Conservation (phyloP, 2,888 invertebrate species). For the Lissocephala sabroskyi region DNA sequence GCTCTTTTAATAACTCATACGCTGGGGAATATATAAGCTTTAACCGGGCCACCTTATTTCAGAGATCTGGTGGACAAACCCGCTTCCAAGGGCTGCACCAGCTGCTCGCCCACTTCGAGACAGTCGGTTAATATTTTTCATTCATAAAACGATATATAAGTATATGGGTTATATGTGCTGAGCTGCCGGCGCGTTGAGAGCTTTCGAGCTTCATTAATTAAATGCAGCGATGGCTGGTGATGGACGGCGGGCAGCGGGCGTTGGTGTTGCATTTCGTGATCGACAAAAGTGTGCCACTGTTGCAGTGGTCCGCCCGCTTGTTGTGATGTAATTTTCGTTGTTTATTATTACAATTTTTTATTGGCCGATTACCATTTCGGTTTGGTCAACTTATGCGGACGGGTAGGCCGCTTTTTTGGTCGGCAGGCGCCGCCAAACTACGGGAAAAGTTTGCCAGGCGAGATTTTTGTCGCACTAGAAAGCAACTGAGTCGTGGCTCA, state of each 20-base stretch:
- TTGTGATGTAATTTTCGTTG: conserved; percentile 46
- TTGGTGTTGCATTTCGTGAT: conserved; percentile 12
- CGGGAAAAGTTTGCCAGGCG: conserved; percentile 40
- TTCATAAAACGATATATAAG: no score
- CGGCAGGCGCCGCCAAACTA: no score
- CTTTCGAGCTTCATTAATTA: conserved; percentile 53
- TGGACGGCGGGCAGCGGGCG: conserved; percentile 21
- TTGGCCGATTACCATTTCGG: conserved; percentile 47
- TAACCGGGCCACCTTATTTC: no score
- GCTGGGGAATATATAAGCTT: no score
- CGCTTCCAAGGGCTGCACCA: no score
- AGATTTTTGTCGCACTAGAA: conserved; percentile 35
- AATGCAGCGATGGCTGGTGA: conserved; percentile 37
- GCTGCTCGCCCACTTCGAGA: no score
- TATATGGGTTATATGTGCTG: background rate
- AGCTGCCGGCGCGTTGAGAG: no score
- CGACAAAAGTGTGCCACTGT: conserved; percentile 51
- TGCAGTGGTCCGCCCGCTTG: conserved; percentile 20
- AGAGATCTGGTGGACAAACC: no score
- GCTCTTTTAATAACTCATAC: conserved; percentile 64
- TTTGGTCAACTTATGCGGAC: conserved; percentile 23
- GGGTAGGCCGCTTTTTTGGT: conserved; percentile 1
- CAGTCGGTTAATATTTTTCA: no score
- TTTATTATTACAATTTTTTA: conserved; percentile 37
- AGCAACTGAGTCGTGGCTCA: conserved; percentile 43